These are phyloP conservation scores for Pseudoips prasinana DNA, from an alignment of 2,888 invertebrate genomes.

Conservation along the genomic window DNA sequence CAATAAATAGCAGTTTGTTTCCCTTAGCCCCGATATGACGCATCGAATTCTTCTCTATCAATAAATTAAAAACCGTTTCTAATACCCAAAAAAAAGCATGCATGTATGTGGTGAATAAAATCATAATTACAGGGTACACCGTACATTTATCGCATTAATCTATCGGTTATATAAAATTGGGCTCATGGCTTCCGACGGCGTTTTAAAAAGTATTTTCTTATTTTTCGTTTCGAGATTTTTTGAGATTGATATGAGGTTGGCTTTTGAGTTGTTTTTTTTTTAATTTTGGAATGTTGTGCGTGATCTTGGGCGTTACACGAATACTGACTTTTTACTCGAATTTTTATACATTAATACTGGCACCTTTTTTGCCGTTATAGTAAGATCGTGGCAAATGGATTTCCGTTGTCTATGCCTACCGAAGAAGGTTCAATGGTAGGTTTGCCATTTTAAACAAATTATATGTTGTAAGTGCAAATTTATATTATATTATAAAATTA, in stretches of 20 bases:
- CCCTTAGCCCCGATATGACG: conserved; percentile 8
- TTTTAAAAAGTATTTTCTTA: conserved; percentile 16
- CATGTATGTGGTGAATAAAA: conserved; percentile 50
- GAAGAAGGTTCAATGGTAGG: no score
- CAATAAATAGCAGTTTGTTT: no score
- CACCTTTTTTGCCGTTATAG: no score
- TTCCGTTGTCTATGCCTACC: no score
- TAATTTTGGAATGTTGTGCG: no score
- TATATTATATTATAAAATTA: no score
- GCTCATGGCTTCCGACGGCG: conserved; percentile 45
- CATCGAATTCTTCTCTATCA: conserved; percentile 17
- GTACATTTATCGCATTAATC: conserved; percentile 70
- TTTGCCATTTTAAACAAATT: no score
- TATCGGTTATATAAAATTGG: conserved; percentile 47
- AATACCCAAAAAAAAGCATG: conserved; percentile 31
- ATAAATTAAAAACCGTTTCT: conserved; percentile 26
- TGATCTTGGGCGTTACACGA: no score
- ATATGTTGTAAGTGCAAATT: no score
- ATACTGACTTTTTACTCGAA: no score
- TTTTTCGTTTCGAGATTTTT: conserved; percentile 13
- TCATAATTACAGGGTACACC: conserved; percentile 59
- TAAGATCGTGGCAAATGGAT: no score
- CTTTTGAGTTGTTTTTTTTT: background rate
- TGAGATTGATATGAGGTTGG: conserved; percentile 11
- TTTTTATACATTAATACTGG: no score